Evolutionary conservation across 2,113 vertebrate species (phyloP), one percentile per base, ranked within the genome.

Genomic region (Regulus satrapa): DNA sequence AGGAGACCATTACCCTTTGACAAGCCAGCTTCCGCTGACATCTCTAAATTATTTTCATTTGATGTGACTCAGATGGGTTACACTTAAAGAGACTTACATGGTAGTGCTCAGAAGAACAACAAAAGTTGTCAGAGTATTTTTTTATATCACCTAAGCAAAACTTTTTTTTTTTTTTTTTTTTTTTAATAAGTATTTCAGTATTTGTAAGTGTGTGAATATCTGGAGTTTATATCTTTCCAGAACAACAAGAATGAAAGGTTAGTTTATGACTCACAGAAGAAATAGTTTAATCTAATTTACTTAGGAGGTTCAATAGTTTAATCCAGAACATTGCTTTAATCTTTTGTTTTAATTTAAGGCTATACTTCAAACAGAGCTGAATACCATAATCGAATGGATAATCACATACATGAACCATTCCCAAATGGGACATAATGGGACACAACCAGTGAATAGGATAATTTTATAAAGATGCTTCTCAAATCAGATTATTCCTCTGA

Each of bases 1-100:
- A 81, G 64, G 66, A 93, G 26, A 66, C 17, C 29, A 28, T 79
- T 79, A 67, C 69, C 74, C 59, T 95, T 48, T 56, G 66, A 51
- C 34, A 94, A 80, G 48, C 25, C n/a, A 78, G 23, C 77, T 83
- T 94, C 58, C 46, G 1, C 32, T 45, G n/a, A 66, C 8, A 15
- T 59, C 77, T 77, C 46, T 80, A 91, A 88, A 85, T 95, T 75
- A 72, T 92, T 94, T 64, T 82, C 25, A 68, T 87, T 87, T 92
- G 29, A 93, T 85, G 21, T 38, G 31, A 69, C 58, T 92, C 38
- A 54, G 68, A 80, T 56, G 40, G 54, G 66, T 85, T 78, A 92
- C 49, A 78, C 34, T 72, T 84, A 31, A 61, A 77, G 45, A 89
- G 5, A 18, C 32, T 93, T 81, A 46, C 28, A 36, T 24, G 12